A percentile compares a stretch with the other conserved stretches of the same genome.
These are phyloP conservation scores for Pangasius larnaudii DNA, from an alignment of 2,797 vertebrate genomes.

Conservation along the genomic window DNA sequence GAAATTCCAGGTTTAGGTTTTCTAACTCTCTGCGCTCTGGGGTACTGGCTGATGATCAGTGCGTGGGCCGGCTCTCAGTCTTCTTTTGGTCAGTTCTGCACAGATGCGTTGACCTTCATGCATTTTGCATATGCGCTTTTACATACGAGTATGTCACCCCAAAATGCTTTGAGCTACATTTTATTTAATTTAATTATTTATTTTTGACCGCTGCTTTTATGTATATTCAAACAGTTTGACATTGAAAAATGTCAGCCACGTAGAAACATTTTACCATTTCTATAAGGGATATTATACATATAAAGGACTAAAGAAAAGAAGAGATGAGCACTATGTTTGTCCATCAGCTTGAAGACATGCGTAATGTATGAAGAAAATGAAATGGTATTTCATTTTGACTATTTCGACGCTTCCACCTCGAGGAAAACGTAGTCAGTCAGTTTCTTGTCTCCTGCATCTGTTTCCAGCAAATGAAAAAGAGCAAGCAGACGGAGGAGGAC, in stretches of 20 bases:
- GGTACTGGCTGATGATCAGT: neutral
- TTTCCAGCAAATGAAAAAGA: slow-evolving; percentile 89
- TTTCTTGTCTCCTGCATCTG: neutral
- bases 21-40: neutral
- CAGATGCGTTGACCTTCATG: neutral
- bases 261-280: too few species aligned
- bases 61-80: too few species aligned
- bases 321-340: neutral
- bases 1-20: neutral
- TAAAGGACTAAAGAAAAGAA: too few species aligned
- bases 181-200: too few species aligned
- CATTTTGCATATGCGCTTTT: neutral
- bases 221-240: too few species aligned
- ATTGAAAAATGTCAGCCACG: too few species aligned
- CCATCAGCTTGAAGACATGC: neutral
- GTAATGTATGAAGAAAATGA: neutral
- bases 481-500: slow-evolving; percentile 85
- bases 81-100: neutral
- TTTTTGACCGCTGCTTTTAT: too few species aligned
- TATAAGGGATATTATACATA: too few species aligned
- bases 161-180: too few species aligned
- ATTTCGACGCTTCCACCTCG: neutral
- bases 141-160: neutral
- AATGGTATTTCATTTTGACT: neutral
- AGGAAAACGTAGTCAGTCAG: neutral